Evolutionary conservation across 1,140 invertebrate genomes (phyloP).

Genomic region (Pararge aegeria): DNA sequence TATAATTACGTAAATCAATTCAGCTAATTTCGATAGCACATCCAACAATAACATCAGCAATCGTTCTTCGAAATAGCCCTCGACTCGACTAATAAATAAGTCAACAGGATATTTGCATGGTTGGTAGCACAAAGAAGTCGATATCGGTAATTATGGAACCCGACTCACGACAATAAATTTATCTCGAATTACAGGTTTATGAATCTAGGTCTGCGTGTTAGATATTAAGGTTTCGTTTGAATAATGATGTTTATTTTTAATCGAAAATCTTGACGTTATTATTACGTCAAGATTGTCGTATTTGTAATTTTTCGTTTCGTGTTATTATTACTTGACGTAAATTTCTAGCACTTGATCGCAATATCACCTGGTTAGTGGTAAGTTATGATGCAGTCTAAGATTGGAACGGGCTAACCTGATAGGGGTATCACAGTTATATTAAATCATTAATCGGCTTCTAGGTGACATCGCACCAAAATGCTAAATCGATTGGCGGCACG

Average conservation of each 20-base stretch:
- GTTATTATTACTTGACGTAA: too few relatives aligned
- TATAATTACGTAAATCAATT: not conserved
- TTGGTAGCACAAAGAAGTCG: conserved; percentile 22
- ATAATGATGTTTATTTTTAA: not conserved
- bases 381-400: too few relatives aligned
- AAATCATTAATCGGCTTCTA: too few relatives aligned
- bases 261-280: not conserved
- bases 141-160: conserved; percentile 20
- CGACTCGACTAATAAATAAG: conserved; percentile 20
- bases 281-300: not conserved
- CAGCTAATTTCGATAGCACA: not conserved
- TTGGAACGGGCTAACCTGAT: too few relatives aligned
- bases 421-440: too few relatives aligned
- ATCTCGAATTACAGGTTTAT: conserved; percentile 18
- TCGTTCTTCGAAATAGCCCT: conserved; percentile 6
- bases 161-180: conserved; percentile 18
- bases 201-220: conserved; percentile 4
- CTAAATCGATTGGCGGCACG: too few relatives aligned
- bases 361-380: too few relatives aligned
- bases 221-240: conserved; percentile 1
- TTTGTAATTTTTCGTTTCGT: too few relatives aligned
- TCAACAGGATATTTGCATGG: conserved; percentile 22
- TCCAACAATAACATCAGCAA: not conserved
- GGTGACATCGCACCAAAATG: too few relatives aligned
- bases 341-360: too few relatives aligned